Evolutionary conservation across 92 coral and sea anemone species (phyloP).

Genomic region (Palythoa heliodiscus): DNA sequence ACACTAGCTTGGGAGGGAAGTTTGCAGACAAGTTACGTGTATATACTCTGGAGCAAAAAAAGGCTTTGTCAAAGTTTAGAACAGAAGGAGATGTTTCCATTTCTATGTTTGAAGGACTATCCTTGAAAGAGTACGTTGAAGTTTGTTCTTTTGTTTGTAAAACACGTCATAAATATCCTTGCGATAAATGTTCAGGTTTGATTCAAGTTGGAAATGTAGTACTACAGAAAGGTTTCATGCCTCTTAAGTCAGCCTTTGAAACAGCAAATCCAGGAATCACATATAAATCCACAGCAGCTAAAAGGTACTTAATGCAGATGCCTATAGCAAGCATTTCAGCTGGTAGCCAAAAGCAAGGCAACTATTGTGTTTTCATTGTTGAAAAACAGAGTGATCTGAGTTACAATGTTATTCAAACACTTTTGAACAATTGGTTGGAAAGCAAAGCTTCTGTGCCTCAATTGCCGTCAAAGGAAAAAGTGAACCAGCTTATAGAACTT

Average conservation of each 20-base stretch:
- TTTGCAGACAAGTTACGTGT: too few species aligned
- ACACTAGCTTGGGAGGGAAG: too few species aligned
- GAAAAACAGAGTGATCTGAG: slow-evolving; percentile 50
- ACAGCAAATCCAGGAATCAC: slow-evolving; percentile 33
- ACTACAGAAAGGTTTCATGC: slow-evolving; percentile 37
- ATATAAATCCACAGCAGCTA: slow-evolving; percentile 43
- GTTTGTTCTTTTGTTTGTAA: slow-evolving; percentile 43
- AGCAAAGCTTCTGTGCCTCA: slow-evolving; percentile 26
- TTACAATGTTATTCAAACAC: slow-evolving; percentile 44
- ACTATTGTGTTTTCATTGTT: slow-evolving; percentile 33
- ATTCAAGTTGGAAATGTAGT: slow-evolving; percentile 42
- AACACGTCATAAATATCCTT: slow-evolving; percentile 46
- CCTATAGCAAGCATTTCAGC: slow-evolving; percentile 48
- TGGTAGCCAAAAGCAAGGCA: slow-evolving; percentile 36
- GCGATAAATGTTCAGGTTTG: slow-evolving; percentile 45
- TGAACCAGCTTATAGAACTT: slow-evolving; percentile 31
- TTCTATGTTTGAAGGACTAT: slow-evolving; percentile 51
- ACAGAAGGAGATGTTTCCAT: not conserved
- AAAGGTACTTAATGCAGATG: slow-evolving; percentile 51
- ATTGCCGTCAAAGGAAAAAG: slow-evolving; percentile 32
- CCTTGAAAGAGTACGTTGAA: slow-evolving; percentile 48
- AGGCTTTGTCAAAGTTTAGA: not conserved
- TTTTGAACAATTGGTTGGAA: slow-evolving; percentile 48
- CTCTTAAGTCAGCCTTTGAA: slow-evolving; percentile 39
- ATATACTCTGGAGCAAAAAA: too few species aligned